phyloP scores from a whole-genome alignment of 2,888 invertebrate genomes.

The Drosophila kuntzei region DNA sequence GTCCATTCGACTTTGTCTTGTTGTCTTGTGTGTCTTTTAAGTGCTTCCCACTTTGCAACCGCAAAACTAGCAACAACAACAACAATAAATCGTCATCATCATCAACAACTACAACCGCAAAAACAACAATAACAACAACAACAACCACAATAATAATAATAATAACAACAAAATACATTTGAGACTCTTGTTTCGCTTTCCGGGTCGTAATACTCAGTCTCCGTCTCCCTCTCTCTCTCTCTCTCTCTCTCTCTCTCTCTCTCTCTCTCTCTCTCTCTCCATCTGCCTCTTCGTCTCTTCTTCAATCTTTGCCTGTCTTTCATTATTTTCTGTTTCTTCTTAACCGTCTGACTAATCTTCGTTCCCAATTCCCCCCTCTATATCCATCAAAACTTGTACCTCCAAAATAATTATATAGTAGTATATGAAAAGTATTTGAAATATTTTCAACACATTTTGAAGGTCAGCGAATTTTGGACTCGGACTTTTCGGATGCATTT shows the following conservation, averaged over 20 bases:
- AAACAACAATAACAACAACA: constrained; percentile 12
- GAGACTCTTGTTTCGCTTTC: constrained; percentile 57
- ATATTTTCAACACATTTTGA: constrained; percentile 23
- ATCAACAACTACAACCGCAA: constrained; percentile 6
- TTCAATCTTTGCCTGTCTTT: constrained; percentile 11
- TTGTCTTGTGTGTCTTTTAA: constrained; percentile 51
- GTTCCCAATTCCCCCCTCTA: not conserved
- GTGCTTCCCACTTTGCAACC: constrained; percentile 66
- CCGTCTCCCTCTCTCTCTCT: not conserved
- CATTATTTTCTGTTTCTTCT: constrained; percentile 17
- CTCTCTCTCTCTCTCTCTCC: not conserved
- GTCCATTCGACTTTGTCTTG: constrained; percentile 27
- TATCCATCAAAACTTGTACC: not conserved
- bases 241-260: not conserved
- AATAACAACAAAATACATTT: constrained; percentile 36
- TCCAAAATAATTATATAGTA: not conserved
- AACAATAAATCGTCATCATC: constrained; percentile 18
- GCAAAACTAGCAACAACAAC: constrained; percentile 50
- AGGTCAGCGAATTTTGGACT: constrained; percentile 31
- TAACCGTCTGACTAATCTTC: constrained; percentile 12
- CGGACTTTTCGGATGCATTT: constrained; percentile 8
- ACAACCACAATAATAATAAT: constrained; percentile 6
- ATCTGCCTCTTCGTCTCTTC: not conserved
- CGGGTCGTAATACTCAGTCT: constrained; percentile 39
- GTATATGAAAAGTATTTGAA: constrained; percentile 18